These are phyloP conservation scores for Jaculus jaculus DNA, from an alignment of 2,113 vertebrate genomes.

Conservation along the genomic window DNA sequence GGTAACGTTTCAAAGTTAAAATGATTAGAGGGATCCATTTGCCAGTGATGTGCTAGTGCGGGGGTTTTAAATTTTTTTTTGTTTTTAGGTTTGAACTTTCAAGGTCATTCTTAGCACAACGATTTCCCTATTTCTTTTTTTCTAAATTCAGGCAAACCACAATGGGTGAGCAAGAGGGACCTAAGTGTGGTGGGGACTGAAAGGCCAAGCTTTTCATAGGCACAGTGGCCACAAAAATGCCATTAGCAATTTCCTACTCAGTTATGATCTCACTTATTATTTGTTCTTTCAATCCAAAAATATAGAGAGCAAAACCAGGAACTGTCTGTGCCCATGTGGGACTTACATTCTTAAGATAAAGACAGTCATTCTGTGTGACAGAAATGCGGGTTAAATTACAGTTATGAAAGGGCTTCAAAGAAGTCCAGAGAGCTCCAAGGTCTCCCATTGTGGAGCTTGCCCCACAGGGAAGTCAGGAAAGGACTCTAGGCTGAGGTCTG, in stretches of 20 bases:
- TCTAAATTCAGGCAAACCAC: not conserved
- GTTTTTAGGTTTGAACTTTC: not conserved
- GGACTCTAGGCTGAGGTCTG: not conserved
- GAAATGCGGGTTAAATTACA: not conserved
- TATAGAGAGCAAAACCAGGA: not conserved
- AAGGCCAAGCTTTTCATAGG: not conserved
- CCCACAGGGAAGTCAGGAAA: not conserved
- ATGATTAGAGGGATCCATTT: not conserved
- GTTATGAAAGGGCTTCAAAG: not conserved
- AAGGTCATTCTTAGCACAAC: not conserved
- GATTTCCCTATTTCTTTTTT: not conserved
- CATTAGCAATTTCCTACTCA: not conserved
- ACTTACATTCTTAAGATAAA: not conserved
- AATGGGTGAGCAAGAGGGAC: not conserved
- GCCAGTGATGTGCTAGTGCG: not conserved
- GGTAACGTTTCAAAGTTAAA: constrained; percentile 6
- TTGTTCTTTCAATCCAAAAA: constrained; percentile 2
- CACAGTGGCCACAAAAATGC: not conserved
- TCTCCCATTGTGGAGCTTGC: not conserved
- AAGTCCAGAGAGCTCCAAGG: not conserved
- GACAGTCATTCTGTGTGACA: not conserved
- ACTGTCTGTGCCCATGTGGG: not conserved
- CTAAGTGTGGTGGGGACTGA: not conserved
- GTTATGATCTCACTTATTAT: not conserved
- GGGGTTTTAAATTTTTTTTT: not conserved